These are phyloP conservation scores for Nebria ingens DNA, from an alignment of 1,140 invertebrate genomes.

Conservation along the genomic window DNA sequence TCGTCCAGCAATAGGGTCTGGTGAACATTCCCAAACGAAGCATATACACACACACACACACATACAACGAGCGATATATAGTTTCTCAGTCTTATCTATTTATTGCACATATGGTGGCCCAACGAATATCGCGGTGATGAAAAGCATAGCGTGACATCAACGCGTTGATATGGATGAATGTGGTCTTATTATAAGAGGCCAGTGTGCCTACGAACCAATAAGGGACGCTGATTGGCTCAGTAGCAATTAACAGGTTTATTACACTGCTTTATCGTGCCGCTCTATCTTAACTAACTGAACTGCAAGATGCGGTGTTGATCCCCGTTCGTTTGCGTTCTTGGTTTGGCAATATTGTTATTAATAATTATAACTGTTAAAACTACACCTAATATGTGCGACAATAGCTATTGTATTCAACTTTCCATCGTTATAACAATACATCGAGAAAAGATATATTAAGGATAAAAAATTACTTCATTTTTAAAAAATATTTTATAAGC, in stretches of 20 bases:
- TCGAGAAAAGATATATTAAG: too few species aligned
- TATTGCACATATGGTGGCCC: constrained; percentile 22
- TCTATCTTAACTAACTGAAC: constrained; percentile 18
- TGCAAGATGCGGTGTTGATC: neutral
- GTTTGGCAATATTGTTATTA: neutral
- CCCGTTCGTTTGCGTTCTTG: neutral
- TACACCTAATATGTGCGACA: too few species aligned
- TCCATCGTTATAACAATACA: too few species aligned
- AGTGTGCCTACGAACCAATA: constrained; percentile 23
- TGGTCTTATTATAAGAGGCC: constrained; percentile 21
- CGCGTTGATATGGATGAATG: constrained; percentile 14
- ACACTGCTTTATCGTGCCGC: constrained; percentile 27
- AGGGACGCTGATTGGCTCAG: constrained; percentile 23
- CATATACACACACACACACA: too few species aligned
- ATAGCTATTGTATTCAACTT: too few species aligned
- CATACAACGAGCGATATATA: constrained; percentile 19
- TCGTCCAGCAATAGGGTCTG: neutral
- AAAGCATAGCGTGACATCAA: constrained; percentile 3
- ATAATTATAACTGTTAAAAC: too few species aligned
- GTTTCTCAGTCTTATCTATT: constrained; percentile 27
- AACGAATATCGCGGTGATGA: neutral
- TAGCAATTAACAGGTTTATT: constrained; percentile 31
- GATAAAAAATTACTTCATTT: too few species aligned
- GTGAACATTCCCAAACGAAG: constrained; percentile 5
- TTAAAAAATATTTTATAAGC: too few species aligned